Evolutionary conservation across 1,140 invertebrate species (phyloP).

Genomic region (Sitophilus oryzae): DNA sequence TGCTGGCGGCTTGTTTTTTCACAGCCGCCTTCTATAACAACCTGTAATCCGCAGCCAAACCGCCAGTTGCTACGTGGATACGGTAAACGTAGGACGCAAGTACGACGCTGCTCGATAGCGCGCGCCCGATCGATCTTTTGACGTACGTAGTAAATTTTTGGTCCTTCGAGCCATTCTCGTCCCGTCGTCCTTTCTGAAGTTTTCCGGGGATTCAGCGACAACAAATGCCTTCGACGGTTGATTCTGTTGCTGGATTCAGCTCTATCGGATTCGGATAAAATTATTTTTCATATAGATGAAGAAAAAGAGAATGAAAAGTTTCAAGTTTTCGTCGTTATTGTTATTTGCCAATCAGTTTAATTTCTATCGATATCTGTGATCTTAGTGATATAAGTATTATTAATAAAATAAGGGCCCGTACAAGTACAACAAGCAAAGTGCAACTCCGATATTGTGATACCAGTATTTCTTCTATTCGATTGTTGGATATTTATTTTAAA

Average conservation of each 20-base stretch:
- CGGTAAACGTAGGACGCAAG: slow-evolving; percentile 7
- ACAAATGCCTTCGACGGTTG: not conserved
- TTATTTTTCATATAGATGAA: not conserved
- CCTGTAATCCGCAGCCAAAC: slow-evolving; percentile 28
- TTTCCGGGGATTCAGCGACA: no score
- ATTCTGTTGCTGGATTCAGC: not conserved
- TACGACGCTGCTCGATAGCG: slow-evolving; percentile 7
- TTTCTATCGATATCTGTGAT: no score
- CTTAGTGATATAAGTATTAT: slow-evolving; percentile 14
- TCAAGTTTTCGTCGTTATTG: no score
- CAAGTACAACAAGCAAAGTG: slow-evolving; percentile 4
- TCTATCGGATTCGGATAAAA: not conserved
- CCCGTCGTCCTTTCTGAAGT: no score
- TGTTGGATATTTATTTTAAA: slow-evolving; percentile 6
- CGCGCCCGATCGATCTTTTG: not conserved
- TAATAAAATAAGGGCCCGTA: not conserved
- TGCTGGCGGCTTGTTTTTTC: slow-evolving; percentile 24
- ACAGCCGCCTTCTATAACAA: slow-evolving; percentile 29
- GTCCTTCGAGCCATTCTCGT: slow-evolving; percentile 8
- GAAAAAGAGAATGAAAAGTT: not conserved
- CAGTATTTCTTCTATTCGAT: slow-evolving; percentile 10
- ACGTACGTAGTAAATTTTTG: slow-evolving; percentile 4
- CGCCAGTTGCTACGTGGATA: slow-evolving; percentile 22
- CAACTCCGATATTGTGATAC: slow-evolving; percentile 19
- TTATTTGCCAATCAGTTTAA: no score